These are phyloP conservation scores for Oncorhynchus keta DNA, from an alignment of 2,113 vertebrate species.

Conservation along the genomic window DNA sequence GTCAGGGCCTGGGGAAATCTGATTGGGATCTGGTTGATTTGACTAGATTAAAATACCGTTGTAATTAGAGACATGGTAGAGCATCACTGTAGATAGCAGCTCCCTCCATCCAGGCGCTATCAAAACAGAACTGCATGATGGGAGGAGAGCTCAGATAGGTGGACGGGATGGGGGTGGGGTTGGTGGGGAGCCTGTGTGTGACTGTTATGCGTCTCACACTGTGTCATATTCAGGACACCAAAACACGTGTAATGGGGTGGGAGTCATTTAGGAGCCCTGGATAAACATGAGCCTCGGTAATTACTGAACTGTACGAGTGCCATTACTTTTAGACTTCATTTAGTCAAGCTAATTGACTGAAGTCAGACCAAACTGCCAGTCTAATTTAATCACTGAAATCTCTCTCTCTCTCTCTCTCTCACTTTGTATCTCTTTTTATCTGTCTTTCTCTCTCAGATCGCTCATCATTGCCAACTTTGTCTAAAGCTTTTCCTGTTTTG, in stretches of 20 bases:
- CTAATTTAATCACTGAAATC: slow-evolving; percentile 21
- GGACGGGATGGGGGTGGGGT: not conserved
- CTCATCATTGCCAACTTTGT: not conserved
- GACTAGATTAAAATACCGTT: slow-evolving; percentile 52
- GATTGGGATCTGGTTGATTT: slow-evolving; percentile 53
- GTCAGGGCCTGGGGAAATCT: slow-evolving; percentile 30
- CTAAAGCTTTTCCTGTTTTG: not conserved
- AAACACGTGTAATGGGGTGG: slow-evolving; percentile 58
- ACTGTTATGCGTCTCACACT: slow-evolving; percentile 46
- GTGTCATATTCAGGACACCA: slow-evolving; percentile 53
- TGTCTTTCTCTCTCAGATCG: not conserved
- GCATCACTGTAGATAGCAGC: slow-evolving; percentile 28
- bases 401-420: slow-evolving; percentile 9
- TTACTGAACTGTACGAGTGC: slow-evolving; percentile 16
- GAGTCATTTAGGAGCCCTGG: slow-evolving; percentile 43
- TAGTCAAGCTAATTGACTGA: slow-evolving; percentile 30
- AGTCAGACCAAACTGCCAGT: slow-evolving; percentile 38
- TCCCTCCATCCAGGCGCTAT: slow-evolving; percentile 5
- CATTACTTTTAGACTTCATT: slow-evolving; percentile 39
- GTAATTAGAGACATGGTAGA: slow-evolving; percentile 39
- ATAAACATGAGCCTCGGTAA: slow-evolving; percentile 38
- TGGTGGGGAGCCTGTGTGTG: slow-evolving; percentile 13
- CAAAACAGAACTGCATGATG: slow-evolving; percentile 21
- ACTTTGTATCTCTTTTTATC: no score
- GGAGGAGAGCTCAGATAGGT: slow-evolving; percentile 8